Conservation (phyloP, 2,888 invertebrate genomes). For the Therioaphis trifolii region DNA sequence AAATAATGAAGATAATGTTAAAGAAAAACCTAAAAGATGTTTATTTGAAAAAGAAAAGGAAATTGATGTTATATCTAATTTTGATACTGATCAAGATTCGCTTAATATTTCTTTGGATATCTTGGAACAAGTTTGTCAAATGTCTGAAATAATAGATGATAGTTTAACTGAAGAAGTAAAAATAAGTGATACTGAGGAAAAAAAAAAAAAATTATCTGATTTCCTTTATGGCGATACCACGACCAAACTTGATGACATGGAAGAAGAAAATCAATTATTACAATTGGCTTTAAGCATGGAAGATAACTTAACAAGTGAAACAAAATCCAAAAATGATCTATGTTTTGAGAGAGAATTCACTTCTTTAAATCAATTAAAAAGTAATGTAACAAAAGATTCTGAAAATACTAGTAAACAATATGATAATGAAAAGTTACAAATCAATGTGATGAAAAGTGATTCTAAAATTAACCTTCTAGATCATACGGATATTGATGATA, state of each 20-base stretch:
- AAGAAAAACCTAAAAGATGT: conserved; percentile 53
- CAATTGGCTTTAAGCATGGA: conserved; percentile 53
- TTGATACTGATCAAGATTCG: conserved; percentile 56
- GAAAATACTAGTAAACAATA: neutral
- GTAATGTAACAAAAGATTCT: neutral
- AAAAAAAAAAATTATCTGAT: conserved; percentile 29
- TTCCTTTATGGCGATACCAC: conserved; percentile 46
- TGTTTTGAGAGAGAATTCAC: conserved; percentile 35
- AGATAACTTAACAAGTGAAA: conserved; percentile 46
- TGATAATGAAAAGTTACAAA: conserved; percentile 5
- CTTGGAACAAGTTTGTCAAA: conserved; percentile 61
- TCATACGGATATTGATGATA: conserved; percentile 7
- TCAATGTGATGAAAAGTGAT: neutral
- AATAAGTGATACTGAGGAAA: conserved; percentile 4
- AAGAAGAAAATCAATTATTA: conserved; percentile 51
- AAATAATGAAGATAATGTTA: neutral
- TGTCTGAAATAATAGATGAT: conserved; percentile 46
- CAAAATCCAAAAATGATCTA: conserved; percentile 33
- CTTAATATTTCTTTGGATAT: conserved; percentile 58
- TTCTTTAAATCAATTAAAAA: conserved; percentile 30
- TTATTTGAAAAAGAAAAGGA: conserved; percentile 52
- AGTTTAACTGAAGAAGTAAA: conserved; percentile 27
- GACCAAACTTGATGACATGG: conserved; percentile 28
- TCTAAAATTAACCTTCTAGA: neutral
- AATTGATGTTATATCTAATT: conserved; percentile 13